These are phyloP conservation scores for Hemicrepidius hirtus DNA, from an alignment of 2,888 invertebrate genomes.

Conservation along the genomic window DNA sequence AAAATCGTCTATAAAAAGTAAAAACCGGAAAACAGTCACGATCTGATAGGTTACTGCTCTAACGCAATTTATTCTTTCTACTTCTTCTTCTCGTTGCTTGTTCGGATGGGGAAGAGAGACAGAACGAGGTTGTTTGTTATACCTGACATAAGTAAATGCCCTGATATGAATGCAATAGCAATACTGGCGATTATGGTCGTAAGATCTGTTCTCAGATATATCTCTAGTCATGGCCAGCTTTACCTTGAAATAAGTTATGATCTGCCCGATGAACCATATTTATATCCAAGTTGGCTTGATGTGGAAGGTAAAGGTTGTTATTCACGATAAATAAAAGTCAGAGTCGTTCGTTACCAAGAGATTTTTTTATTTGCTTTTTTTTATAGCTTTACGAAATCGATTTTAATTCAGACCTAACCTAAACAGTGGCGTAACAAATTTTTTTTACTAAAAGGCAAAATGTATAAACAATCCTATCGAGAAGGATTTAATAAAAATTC, in stretches of 20 bases:
- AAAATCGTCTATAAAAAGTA: constrained; percentile 50
- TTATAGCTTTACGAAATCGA: too few species aligned
- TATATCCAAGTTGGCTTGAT: constrained; percentile 28
- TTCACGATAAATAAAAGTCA: constrained; percentile 16
- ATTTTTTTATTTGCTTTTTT: not conserved
- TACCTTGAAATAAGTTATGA: constrained; percentile 48
- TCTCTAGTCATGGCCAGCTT: constrained; percentile 54
- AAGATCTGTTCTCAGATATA: constrained; percentile 56
- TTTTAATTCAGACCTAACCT: too few species aligned
- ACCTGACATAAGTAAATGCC: constrained; percentile 48
- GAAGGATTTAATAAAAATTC: too few species aligned
- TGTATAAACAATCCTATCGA: too few species aligned
- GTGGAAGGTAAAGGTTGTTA: constrained; percentile 27
- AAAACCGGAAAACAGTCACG: constrained; percentile 52
- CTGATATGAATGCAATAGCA: constrained; percentile 51
- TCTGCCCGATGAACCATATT: constrained; percentile 39
- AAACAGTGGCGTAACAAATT: too few species aligned
- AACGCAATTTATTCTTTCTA: constrained; percentile 30
- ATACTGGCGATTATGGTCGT: constrained; percentile 50
- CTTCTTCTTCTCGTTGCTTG: constrained; percentile 28
- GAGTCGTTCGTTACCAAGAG: constrained; percentile 1
- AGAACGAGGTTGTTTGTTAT: constrained; percentile 45
- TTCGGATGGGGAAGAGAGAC: constrained; percentile 24
- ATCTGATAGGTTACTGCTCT: constrained; percentile 47
- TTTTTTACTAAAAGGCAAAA: too few species aligned